Base-by-base conservation (phyloP, 2,888 invertebrate genomes). In the Cosmia pyralina region DNA sequence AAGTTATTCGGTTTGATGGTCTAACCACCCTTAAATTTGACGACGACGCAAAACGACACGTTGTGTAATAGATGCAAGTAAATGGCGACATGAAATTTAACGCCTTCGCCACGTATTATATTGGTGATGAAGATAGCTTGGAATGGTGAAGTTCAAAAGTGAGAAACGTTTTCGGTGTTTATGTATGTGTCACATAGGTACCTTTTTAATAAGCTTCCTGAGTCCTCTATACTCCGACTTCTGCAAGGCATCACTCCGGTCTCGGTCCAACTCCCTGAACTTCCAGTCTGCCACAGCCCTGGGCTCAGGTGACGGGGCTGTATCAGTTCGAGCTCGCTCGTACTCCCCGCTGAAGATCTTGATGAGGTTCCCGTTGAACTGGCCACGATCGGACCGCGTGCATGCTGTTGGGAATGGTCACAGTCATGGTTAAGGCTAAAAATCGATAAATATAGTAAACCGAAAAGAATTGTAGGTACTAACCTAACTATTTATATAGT, bases 341-440 rank as follows among this genome's bases (percentile, higher is more conserved):
- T 97, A 98, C 93, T 99, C 99, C 46, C 98, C 97, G 85, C 97
- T 97, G 91, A 99, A 99, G 73, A 98, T 98, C 87, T 98, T 97
- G 85, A 99, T 97, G 62, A 99, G 96, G 90, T 99, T 98, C 28
- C 96, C 97, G 92, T 98, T 99, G 94, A 99, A 99, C 69, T 97
- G 96, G 13, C 97, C 97, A 79, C 98, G 97, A 91, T 99, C 99
- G 0, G 96, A 93, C 69, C 97, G 96, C 72, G 97, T 97, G 92
- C 99, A 99, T 67, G 96, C 97, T 96, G 95, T 84, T 69, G 81
- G 86, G 65, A 41, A 69, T 53, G 4, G 4, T 19, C 4, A 38
- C 28, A 3, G 28, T 28, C 50, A 50, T n/a, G 15, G n/a, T 41
- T 15, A 41, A n/a, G 28, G 13, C 13, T 46, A 46, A 50, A n/a